Evolutionary conservation across 2,113 vertebrate species (phyloP).

Genomic region (Calyptommatus sinebrachiatus): DNA sequence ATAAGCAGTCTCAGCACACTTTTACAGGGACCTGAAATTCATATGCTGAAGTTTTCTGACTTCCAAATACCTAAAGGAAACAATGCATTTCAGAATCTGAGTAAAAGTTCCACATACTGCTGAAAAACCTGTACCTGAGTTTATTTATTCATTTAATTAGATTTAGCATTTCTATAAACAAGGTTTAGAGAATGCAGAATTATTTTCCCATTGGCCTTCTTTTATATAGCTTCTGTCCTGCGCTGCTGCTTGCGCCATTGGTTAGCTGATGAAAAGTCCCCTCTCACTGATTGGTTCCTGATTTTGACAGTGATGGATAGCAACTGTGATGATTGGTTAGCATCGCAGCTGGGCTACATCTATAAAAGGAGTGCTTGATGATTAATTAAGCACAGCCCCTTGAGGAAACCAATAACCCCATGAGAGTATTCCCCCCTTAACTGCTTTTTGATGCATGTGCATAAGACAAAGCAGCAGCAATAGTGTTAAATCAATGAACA

Average conservation of each 20-base stretch:
- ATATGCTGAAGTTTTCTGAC: neutral
- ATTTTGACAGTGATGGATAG: conserved; percentile 39
- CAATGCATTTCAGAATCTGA: neutral
- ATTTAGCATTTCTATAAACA: neutral
- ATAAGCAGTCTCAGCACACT: neutral
- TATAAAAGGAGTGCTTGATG: neutral
- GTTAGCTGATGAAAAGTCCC: neutral
- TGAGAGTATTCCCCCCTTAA: neutral
- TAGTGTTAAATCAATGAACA: conserved; percentile 24
- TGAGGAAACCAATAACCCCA: neutral
- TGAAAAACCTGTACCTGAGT: neutral
- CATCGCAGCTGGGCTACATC: neutral
- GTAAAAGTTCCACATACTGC: neutral
- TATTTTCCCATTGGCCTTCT: accelerated
- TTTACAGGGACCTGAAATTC: neutral
- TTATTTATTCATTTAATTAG: neutral
- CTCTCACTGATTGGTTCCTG: conserved; percentile 32
- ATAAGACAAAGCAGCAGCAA: neutral
- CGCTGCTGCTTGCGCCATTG: conserved; percentile 4
- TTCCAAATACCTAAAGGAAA: neutral
- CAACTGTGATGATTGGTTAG: neutral
- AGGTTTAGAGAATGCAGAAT: neutral
- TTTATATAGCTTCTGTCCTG: conserved; percentile 30
- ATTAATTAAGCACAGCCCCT: conserved; percentile 16
- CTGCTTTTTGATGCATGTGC: neutral